These are phyloP conservation scores for Cordilura impudica DNA, from an alignment of 2,888 invertebrate species.

Conservation along the genomic window DNA sequence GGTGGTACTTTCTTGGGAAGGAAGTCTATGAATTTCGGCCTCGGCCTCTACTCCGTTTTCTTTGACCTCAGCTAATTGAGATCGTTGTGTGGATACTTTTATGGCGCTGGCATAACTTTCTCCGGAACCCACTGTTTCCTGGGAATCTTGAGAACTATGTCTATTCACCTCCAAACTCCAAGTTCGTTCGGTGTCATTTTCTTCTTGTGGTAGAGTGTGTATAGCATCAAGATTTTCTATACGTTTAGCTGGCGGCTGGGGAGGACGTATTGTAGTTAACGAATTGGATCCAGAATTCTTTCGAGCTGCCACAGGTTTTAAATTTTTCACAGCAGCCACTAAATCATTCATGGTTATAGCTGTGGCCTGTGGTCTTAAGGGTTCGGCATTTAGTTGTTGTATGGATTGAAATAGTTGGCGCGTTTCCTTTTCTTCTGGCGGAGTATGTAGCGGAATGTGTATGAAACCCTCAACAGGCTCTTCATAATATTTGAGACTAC, in stretches of 20 bases:
- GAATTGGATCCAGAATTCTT: conserved; percentile 55
- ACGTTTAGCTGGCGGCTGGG: conserved; percentile 64
- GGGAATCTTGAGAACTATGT: conserved; percentile 79
- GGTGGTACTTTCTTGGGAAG: conserved; percentile 69
- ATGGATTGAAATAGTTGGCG: conserved; percentile 73
- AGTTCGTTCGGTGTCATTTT: conserved; percentile 68
- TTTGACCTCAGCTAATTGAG: conserved; percentile 67
- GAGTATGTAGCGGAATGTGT: conserved; percentile 87
- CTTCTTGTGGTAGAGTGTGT: conserved; percentile 79
- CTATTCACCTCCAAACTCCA: conserved; percentile 76
- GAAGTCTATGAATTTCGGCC: conserved; percentile 72
- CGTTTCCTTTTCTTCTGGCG: conserved; percentile 82
- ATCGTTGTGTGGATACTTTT: conserved; percentile 62
- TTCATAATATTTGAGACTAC: conserved; percentile 81
- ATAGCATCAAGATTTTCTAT: conserved; percentile 80
- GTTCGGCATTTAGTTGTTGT: conserved; percentile 70
- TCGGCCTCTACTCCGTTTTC: conserved; percentile 69
- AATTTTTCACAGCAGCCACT: conserved; percentile 50
- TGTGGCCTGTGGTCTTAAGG: conserved; percentile 63
- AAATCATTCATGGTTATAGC: conserved; percentile 58
- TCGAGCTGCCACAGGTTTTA: conserved; percentile 64
- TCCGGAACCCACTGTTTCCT: conserved; percentile 79
- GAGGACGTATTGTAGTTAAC: conserved; percentile 6
- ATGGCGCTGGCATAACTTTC: conserved; percentile 68
- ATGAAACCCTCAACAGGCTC: conserved; percentile 82